Evolutionary conservation across 37 sponge, comb jelly and placozoan species (phyloP), one percentile per base, ranked within the genome.

Genomic region (Chondrilla cf. caribensis): DNA sequence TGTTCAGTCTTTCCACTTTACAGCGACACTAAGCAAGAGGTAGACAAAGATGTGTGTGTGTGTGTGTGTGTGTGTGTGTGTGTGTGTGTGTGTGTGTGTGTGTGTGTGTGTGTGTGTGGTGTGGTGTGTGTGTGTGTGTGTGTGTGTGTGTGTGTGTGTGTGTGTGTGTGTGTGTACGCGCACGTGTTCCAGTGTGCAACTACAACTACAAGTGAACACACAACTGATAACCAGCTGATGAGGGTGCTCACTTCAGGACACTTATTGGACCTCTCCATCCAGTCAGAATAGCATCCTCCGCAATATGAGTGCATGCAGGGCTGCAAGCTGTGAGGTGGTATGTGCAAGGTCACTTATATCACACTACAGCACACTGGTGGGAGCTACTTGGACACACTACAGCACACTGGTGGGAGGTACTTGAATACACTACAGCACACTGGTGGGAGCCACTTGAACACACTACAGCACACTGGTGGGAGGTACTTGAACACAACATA

Each of bases 261-360:
- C 6, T 79, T 60, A 26, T 78, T 82, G 36, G 97, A 91, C n/a
- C 77, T 60, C 0, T 59, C 77, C 97, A 97, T 97, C 97, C 97
- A 97, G 7, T 80, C 82, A 15, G 97, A 97, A 79, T 97, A 97
- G 71, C 97, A 97, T 31, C 97, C 97, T 41, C 73, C 92, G 87
- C 97, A 97, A 64, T 90, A 97, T 31, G 82, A 82, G 58, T 97
- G 97, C 93, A 94, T 87, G 51, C 97, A 97, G 8, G 97, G 97
- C 75, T 94, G 97, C 26, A 97, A 79, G 43, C 95, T 94, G 70
- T 0, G 70, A 5, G n/a, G n/a, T n/a, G n/a, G n/a, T n/a, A n/a
- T n/a, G n/a, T n/a, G n/a, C n/a, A n/a, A n/a, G n/a, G n/a, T n/a
- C n/a, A n/a, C n/a, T n/a, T n/a, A n/a, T n/a, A n/a, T n/a, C n/a